These are phyloP conservation scores for Anabas testudineus DNA, from an alignment of 2,797 vertebrate species.

Conservation along the genomic window DNA sequence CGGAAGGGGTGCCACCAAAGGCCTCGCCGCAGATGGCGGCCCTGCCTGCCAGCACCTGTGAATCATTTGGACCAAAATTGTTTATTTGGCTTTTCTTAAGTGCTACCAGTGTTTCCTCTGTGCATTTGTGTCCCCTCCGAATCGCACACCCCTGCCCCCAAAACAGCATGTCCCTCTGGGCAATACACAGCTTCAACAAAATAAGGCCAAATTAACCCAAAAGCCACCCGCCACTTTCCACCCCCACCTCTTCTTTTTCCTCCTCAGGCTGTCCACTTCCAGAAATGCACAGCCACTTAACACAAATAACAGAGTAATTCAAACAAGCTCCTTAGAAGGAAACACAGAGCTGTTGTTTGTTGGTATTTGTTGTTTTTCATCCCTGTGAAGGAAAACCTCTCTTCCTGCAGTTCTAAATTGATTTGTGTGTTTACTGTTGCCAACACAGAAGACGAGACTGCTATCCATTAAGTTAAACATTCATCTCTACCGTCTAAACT, in stretches of 20 bases:
- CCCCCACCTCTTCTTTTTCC: constrained; percentile 17
- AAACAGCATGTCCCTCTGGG: constrained; percentile 70
- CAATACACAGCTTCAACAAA: constrained; percentile 67
- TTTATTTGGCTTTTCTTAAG: constrained; percentile 87
- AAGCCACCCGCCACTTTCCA: constrained; percentile 63
- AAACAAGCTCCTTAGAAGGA: constrained; percentile 60
- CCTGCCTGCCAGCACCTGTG: constrained; percentile 83
- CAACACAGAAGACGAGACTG: constrained; percentile 49
- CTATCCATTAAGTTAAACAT: constrained; percentile 64
- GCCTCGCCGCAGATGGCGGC: constrained; percentile 77
- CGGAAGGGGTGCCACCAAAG: constrained; percentile 62
- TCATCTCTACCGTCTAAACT: constrained; percentile 45
- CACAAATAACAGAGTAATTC: constrained; percentile 72
- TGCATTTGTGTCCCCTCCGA: constrained; percentile 65
- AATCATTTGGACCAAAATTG: constrained; percentile 86
- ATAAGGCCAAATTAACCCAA: constrained; percentile 77
- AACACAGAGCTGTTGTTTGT: constrained; percentile 51
- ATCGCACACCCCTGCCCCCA: constrained; percentile 21
- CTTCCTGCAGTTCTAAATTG: constrained; percentile 47
- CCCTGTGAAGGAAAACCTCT: constrained; percentile 55
- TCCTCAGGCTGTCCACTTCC: constrained; percentile 69
- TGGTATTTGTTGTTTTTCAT: constrained; percentile 56
- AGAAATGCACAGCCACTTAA: constrained; percentile 65
- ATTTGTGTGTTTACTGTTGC: constrained; percentile 63
- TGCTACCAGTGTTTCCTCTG: constrained; percentile 87